Evolutionary conservation across 2,888 invertebrate species (phyloP).

Genomic region (Timema cristinae): DNA sequence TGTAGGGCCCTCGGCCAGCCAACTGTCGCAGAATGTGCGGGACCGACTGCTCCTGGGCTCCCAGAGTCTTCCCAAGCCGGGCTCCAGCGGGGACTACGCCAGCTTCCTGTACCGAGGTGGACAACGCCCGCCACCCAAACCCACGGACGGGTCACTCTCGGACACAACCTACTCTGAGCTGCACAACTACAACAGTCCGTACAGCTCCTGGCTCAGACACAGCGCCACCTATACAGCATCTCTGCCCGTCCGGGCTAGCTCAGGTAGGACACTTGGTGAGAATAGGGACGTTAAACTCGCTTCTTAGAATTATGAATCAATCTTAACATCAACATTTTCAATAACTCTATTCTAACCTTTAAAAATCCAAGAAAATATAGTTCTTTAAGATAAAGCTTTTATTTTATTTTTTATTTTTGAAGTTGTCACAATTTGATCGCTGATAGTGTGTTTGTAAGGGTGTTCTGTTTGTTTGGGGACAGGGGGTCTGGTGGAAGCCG

Average conservation of each 20-base stretch:
- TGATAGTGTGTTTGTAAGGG: too few species aligned
- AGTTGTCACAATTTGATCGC: too few species aligned
- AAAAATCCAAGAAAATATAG: too few species aligned
- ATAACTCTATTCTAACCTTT: too few species aligned
- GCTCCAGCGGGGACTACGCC: conserved; percentile 63
- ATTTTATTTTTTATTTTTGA: too few species aligned
- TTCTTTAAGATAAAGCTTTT: too few species aligned
- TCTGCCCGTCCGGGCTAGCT: conserved; percentile 38
- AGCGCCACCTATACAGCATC: conserved; percentile 54
- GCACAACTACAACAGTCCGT: conserved; percentile 58
- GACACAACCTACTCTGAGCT: conserved; percentile 71
- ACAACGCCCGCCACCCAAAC: conserved; percentile 27
- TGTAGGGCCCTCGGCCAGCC: conserved; percentile 71
- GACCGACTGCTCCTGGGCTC: conserved; percentile 81
- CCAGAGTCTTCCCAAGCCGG: conserved; percentile 73
- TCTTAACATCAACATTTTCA: too few species aligned
- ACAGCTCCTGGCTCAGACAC: conserved; percentile 83
- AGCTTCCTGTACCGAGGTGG: conserved; percentile 46
- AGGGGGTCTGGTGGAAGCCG: conserved; percentile 60
- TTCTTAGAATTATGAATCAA: too few species aligned
- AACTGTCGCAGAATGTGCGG: conserved; percentile 79
- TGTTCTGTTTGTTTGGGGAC: background rate
- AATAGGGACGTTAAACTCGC: too few species aligned
- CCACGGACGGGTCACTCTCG: conserved; percentile 65
- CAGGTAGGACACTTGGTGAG: conserved; percentile 34